Base-by-base conservation (phyloP, 1,140 invertebrate species). In the Popillia japonica region DNA sequence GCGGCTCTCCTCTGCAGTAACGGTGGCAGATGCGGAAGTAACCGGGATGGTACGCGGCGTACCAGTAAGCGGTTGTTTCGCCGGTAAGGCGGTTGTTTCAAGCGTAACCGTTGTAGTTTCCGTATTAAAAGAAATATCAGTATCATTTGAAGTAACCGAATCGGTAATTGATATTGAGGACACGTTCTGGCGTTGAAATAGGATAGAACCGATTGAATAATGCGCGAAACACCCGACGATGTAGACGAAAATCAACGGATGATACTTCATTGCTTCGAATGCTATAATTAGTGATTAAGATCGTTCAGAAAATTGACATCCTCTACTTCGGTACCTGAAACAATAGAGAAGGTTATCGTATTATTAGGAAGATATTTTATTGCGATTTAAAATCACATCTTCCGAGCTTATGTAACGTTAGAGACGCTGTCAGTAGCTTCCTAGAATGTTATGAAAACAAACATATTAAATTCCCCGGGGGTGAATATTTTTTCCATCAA, bases 1-100 rank as follows among this genome's bases (percentile, higher is more conserved):
- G 14, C 80, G 78, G 6, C 79, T 81, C 23, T 78, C 79, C 55
- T 68, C 77, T 10, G 79, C 77, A 59, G 74, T 79, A 4, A 17
- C 3, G 23, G 23, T 27, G 17, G 17, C 48, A 59, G 75, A 59
- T 61, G 80, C 59, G 20, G 74, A 11, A 40, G 61, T n/a, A 6
- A 72, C 72, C 64, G 78, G 61, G 64, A 77, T 40, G 34, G 73
- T 34, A 77, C 55, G 44, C 44, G 44, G 2, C n/a, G 40, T 55
- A 59, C 59, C 27, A 6, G 77, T 20, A 75, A 75, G 9, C 6
- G 75, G 40, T 41, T 73, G 72, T n/a, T 40, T 73, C 6, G 20
- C 40, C 6, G 72, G 40, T 1, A 27, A 42, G n/a, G 22, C 7
- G 11, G 72, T 73, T 3, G 72, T 11, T 40, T 73, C 72, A 73